Evolutionary conservation across 64 coral and sea anemone species (phyloP), one percentile per base, ranked within the genome.

Genomic region (Stylophora pistillata): DNA sequence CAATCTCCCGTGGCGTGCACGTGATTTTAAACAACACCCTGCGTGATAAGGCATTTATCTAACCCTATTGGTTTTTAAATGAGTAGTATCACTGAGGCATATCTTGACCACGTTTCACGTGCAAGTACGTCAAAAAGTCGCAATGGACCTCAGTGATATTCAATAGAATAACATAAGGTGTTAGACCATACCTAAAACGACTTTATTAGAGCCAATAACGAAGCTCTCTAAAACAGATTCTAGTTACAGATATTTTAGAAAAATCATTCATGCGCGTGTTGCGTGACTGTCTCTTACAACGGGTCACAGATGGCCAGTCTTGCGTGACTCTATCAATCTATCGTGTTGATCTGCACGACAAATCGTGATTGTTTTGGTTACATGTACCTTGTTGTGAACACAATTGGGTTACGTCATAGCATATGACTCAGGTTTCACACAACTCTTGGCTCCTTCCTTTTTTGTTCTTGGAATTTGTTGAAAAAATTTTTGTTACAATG

Each of bases 221-320:
- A 58, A 92, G 89, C 57, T 78, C 85, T 60, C 17, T 68, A 10
- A n/a, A 10, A 68, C 23, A 63, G 17, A 90, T 52, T 52, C 32
- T 20, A 9, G 23, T 11, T 53, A 21, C 3, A 31, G 23, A 75
- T 17, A 47, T 47, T 47, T 47, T 47, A 41, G n/a, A 31, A 54
- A 75, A 75, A 76, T 9, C 20, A 56, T 23, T 25, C 21, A 53
- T 13, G 75, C 53, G 52, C 56, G 4, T 57, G n/a, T 78, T 56
- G 47, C 75, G 75, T 78, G 21, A 78, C 53, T 53, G 21, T n/a
- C n/a, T 78, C 53, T 21, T 13, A 27, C 10, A 55, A 56, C 32
- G 31, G n/a, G 56, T 58, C 77, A 79, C 77, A 59, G 55, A 30
- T 79, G 77, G 33, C 30, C 31, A 33, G 12, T 60, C 77, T 79